Conservation (phyloP, 2,797 vertebrate species). For the Pelodytes ibericus region DNA sequence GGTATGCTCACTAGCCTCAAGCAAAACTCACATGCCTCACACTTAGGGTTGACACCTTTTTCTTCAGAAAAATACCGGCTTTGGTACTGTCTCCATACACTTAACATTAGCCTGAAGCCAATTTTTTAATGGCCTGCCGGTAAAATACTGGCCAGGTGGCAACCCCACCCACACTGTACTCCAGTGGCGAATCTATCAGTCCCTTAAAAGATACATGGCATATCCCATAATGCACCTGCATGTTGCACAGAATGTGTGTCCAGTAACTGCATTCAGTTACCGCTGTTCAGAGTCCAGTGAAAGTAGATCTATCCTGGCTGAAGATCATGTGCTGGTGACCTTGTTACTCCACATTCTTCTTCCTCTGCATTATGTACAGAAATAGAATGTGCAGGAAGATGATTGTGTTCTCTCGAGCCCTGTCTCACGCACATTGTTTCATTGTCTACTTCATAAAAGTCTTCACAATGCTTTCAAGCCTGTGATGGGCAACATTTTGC, state of each 20-base stretch:
- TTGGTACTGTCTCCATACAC: no score
- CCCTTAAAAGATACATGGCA: not conserved
- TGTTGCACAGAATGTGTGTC: not conserved
- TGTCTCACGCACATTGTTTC: not conserved
- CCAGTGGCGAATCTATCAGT: not conserved
- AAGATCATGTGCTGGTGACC: slow-evolving; percentile 13
- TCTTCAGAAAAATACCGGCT: no score
- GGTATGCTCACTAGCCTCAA: no score
- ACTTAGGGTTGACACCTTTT: no score
- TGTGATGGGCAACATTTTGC: no score
- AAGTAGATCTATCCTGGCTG: not conserved
- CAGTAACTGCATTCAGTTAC: not conserved
- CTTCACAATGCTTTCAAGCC: not conserved
- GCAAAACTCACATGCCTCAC: no score
- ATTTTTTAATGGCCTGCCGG: no score
- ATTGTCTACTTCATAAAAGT: not conserved
- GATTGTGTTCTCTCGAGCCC: not conserved
- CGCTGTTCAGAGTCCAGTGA: not conserved
- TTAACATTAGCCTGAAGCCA: no score
- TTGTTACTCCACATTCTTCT: slow-evolving; percentile 16
- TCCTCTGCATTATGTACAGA: slow-evolving; percentile 2
- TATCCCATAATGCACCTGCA: not conserved
- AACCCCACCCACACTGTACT: not conserved
- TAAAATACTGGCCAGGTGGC: no score
- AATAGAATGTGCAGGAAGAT: not conserved